These are phyloP conservation scores for Brachionus asplanchnoidis DNA, from an alignment of 1,140 invertebrate genomes.

Conservation along the genomic window DNA sequence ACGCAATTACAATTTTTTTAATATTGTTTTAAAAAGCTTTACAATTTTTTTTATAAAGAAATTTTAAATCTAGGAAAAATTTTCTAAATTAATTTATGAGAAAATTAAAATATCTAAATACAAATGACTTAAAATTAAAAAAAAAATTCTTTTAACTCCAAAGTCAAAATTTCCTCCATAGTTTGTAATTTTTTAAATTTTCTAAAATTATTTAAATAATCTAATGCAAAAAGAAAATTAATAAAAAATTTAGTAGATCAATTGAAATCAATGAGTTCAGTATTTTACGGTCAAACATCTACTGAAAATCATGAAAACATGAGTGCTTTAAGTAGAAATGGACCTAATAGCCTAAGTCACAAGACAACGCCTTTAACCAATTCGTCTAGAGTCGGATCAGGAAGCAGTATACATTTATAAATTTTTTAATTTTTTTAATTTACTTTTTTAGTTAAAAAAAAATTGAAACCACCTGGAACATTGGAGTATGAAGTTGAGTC, in stretches of 20 bases:
- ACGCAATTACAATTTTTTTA: too few species aligned
- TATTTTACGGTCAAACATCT: background rate
- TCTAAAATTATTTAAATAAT: background rate
- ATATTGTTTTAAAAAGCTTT: too few species aligned
- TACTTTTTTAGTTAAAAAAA: background rate
- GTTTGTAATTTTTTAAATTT: too few species aligned
- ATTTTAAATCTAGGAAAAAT: too few species aligned
- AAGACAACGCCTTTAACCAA: background rate
- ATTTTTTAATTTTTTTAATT: background rate
- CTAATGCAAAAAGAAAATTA: background rate
- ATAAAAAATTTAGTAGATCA: background rate
- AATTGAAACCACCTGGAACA: constrained; percentile 4
- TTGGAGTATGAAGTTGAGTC: constrained; percentile 24
- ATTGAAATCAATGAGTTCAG: background rate
- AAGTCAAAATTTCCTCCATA: too few species aligned
- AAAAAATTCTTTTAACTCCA: too few species aligned
- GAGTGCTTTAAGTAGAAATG: background rate
- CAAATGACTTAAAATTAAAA: too few species aligned
- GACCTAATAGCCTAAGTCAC: background rate
- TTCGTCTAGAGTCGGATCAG: background rate
- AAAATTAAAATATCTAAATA: too few species aligned
- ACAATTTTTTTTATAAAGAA: too few species aligned
- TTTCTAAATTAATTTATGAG: too few species aligned
- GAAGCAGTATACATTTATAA: background rate
- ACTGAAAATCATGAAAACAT: background rate